Base-by-base conservation (phyloP, 37 sponge, comb jelly and placozoan species). In the Petrosia ficiformis region DNA sequence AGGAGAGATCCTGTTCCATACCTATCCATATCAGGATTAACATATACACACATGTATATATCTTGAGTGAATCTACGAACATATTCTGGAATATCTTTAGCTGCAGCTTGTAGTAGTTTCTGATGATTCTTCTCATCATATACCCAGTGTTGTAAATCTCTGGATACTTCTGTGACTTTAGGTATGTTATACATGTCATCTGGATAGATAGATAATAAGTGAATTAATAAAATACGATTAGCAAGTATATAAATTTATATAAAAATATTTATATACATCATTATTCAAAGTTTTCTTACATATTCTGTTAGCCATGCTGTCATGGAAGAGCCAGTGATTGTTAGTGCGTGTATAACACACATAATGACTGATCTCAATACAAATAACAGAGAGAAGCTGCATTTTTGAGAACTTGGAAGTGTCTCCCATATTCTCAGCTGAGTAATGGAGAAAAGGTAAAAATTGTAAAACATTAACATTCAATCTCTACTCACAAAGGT, bases 311-410 rank as follows among this genome's bases (percentile, higher is more conserved):
- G 98, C 94, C 98, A 97, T 97, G 76, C 95, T 97, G 84, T 97
- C 97, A 93, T 93, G 93, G 77, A 96, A 90, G 2, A 93, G 70
- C 97, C 97, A 97, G 39, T n/a, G n/a, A n/a, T 41, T 57, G 10
- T 85, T 74, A 70, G 29, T 22, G 39, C 84, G 75, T 36, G 88
- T 76, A 70, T 90, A 97, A 40, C 95, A 91, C 60, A 97, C 94
- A 70, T 97, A 94, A 74, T 97, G 98, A 76, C 94, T 97, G 65
- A 87, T 97, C 70, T 94, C 95, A 60, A 94, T 94, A 54, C 95
- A 91, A 42, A 97, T 67, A 33, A 97, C 95, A 48, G 98, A 94
- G 56, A 91, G 68, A 4, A 97, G 75, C 59, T 94, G 84, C 80
- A 96, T 48, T 56, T 70, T 40, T 36, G 19, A 61, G n/a, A 26